Conservation (phyloP, 2,888 invertebrate genomes). For the Cinara cedri region DNA sequence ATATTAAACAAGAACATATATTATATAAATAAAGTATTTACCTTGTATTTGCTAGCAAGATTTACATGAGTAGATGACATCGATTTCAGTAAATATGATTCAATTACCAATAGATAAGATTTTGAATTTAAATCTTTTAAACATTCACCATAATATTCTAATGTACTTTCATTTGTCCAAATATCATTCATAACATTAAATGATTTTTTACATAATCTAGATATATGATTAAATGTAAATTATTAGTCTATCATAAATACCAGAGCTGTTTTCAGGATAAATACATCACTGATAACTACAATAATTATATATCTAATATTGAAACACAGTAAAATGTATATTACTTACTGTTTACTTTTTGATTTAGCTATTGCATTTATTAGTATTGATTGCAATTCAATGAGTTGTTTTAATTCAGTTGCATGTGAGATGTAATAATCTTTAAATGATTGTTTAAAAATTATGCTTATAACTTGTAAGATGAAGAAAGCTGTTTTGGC, state of each 20-base stretch:
- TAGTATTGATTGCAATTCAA: constrained; percentile 41
- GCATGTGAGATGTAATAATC: neutral
- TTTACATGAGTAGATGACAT: constrained; percentile 6
- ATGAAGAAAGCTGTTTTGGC: constrained; percentile 46
- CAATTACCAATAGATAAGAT: constrained; percentile 45
- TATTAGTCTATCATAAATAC: neutral
- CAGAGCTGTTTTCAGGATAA: too few species aligned
- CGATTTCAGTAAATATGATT: constrained; percentile 52
- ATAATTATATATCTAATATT: too few species aligned
- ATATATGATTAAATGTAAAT: constrained; percentile 3
- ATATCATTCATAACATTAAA: constrained; percentile 47
- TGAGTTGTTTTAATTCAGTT: constrained; percentile 41
- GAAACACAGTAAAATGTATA: neutral
- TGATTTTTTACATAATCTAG: constrained; percentile 42
- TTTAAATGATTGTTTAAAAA: constrained; percentile 42
- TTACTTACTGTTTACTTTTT: constrained; percentile 38
- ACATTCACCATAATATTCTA: constrained; percentile 49
- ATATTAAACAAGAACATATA: neutral
- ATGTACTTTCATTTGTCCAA: constrained; percentile 30
- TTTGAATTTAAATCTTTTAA: constrained; percentile 36
- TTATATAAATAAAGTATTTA: constrained; percentile 3
- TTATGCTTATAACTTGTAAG: constrained; percentile 39
- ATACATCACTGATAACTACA: too few species aligned
- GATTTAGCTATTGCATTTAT: constrained; percentile 42
- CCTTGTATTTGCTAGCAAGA: constrained; percentile 41